Evolutionary conservation across 2,113 vertebrate genomes (phyloP), one percentile per base, ranked within the genome.

Genomic region (Cacatua alba): DNA sequence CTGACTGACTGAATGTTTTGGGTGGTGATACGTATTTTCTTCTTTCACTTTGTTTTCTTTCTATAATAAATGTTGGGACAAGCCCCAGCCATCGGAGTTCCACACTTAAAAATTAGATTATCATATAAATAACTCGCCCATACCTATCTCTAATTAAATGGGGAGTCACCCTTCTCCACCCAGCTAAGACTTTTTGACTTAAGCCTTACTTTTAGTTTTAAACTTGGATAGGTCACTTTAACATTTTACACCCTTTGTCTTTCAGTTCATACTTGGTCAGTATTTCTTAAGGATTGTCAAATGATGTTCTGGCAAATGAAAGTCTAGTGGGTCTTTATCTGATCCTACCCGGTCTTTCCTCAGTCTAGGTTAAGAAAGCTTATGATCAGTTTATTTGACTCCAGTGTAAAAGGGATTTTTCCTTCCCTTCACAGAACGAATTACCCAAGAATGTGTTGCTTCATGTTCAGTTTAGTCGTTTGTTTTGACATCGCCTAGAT

Each of bases 401-500:
- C 17, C 17, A 28, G 2, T 4, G 43, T 52, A 70, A 71, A 72
- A 68, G 55, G 20, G 17, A 3, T 46, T 84, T 92, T 94, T 70
- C 63, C 68, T 88, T 55, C 33, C 43, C 84, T 85, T 91, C 49
- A 37, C 53, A 63, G 91, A 79, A n/a, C 6, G 82, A 85, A 87
- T 83, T 37, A n/a, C 51, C 57, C 57, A 41, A 85, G 64, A 55
- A 62, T 29, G 57, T 77, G 26, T 41, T 20, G 24, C 85, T 90
- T 51, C 51, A 9, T 35, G 55, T 91, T 95, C 39, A 81, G 44
- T 48, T 83, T 10, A 89, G 53, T 76, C 79, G 68, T 55, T 77
- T 95, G 24, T 91, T 94, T 87, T 62, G 76, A 41, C n/a, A 19
- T 72, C 52, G 28, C 64, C 52, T 77, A 90, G 87, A 68, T 90